Base-by-base conservation (phyloP, 2,888 invertebrate species). In the Chymomyza procnemis region DNA sequence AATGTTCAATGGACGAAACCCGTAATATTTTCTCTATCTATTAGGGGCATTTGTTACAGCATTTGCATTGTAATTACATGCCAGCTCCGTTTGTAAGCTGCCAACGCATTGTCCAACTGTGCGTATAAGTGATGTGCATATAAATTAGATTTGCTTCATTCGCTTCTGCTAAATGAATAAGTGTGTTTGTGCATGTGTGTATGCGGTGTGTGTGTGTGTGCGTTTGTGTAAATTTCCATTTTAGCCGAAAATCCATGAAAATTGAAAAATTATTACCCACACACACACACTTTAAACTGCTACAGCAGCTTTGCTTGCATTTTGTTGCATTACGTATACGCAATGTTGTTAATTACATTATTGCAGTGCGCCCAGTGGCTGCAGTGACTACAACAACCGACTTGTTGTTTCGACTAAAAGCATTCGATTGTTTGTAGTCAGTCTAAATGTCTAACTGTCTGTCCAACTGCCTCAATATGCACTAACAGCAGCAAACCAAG, bases 261-360 rank as follows among this genome's bases (percentile, higher is more conserved):
- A 82, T 82, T 75, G 77, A 75, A 82, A 82, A 85, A 85, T 77
- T 85, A 80, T 85, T 79, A 78, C 83, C 64, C 8, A 58, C 52
- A 69, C 83, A 66, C 8, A 58, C 52, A 69, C 63, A 21, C 22
- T 71, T 66, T 66, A 63, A 67, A 68, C 2, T 22, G 2, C 3
- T 22, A 22, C 64, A 57, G 26, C 58, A 4, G 46, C 34, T 12
- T 3, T 22, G 2, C 3, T 55, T 26, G 16, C 46, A 8, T 8
- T 46, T 12, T 4, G n/a, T n/a, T 68, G 60, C 73, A 80, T 85
- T 75, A 80, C 80, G 86, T 68, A 81, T 81, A 85, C 80, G 85
- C 82, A 80, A 54, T 69, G 81, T 76, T 79, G 82, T 84, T 84
- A 86, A 85, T 86, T 79, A 74, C 70, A 79, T 84, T 81, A 82